A percentile compares a stretch with the other conserved stretches of the same genome.
Conservation (phyloP, 2,888 invertebrate genomes). For the Aleiodes leptofemur region DNA sequence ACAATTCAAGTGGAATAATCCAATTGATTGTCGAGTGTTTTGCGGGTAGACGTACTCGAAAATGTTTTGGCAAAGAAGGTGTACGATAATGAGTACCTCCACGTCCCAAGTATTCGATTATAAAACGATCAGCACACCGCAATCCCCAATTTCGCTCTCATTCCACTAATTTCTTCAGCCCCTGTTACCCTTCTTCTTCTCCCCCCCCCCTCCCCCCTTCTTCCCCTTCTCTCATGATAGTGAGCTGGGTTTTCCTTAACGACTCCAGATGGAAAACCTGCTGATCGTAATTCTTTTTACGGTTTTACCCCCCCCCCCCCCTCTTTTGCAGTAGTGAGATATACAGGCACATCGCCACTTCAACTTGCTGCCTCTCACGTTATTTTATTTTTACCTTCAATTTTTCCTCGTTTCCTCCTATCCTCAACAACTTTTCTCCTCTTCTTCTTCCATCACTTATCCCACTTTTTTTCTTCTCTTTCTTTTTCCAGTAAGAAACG, state of each 20-base stretch:
- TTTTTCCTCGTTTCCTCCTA: constrained; percentile 17
- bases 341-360: constrained; percentile 24
- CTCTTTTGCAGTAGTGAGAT: not conserved
- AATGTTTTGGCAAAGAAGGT: constrained; percentile 43
- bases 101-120: constrained; percentile 65
- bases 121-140: constrained; percentile 66
- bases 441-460: not conserved
- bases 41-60: constrained; percentile 38
- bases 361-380: constrained; percentile 7
- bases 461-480: not conserved
- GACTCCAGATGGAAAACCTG: constrained; percentile 66
- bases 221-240: constrained; percentile 35
- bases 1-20: constrained; percentile 55
- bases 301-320: not conserved
- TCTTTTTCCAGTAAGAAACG: not conserved
- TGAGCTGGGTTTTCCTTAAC: constrained; percentile 61
- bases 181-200: constrained; percentile 1
- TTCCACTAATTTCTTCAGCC: not conserved
- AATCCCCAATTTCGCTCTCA: constrained; percentile 36
- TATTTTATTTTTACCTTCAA: not conserved
- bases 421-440: not conserved
- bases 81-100: constrained; percentile 46
- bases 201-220: not conserved
- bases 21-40: constrained; percentile 43
- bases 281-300: constrained; percentile 46